Evolutionary conservation across 2,888 invertebrate genomes (phyloP).

Genomic region (Congeria kusceri): DNA sequence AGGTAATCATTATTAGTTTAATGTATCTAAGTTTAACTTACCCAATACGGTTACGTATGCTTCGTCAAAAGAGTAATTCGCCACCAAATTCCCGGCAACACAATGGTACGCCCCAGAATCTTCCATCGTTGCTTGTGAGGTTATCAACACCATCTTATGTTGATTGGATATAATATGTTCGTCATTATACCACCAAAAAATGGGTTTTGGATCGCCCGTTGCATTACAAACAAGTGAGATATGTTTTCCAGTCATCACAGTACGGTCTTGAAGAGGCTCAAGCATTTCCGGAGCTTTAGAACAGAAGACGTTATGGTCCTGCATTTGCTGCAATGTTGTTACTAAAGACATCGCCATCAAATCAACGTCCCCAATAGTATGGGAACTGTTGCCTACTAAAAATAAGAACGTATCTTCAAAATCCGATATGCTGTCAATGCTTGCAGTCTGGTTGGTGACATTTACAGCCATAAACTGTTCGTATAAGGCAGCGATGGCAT

Average conservation of each 20-base stretch:
- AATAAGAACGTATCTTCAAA: slow-evolving; percentile 30
- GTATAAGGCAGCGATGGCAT: slow-evolving; percentile 25
- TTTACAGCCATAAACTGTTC: slow-evolving; percentile 28
- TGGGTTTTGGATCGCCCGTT: slow-evolving; percentile 25
- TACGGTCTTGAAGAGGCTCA: slow-evolving; percentile 15
- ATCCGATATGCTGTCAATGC: slow-evolving; percentile 5
- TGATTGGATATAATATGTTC: slow-evolving; percentile 6
- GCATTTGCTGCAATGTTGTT: slow-evolving; percentile 10
- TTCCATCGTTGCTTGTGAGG: slow-evolving; percentile 7
- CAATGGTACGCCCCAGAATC: slow-evolving; percentile 30
- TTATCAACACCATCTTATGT: background rate
- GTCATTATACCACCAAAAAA: slow-evolving; percentile 38
- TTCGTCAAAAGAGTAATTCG: slow-evolving; percentile 15
- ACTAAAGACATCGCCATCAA: background rate
- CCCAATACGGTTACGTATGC: background rate
- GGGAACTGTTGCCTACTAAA: slow-evolving; percentile 19
- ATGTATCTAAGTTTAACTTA: too few relatives aligned
- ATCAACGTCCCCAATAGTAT: slow-evolving; percentile 2
- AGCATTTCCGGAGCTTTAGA: slow-evolving; percentile 36
- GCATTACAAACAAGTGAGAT: slow-evolving; percentile 30
- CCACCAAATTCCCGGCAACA: slow-evolving; percentile 50
- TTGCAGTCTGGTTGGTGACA: slow-evolving; percentile 21
- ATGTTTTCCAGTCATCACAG: slow-evolving; percentile 10
- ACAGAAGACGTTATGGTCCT: slow-evolving; percentile 35
- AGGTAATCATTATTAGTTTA: too few relatives aligned